A percentile compares a stretch with the other conserved stretches of the same genome.
Conservation (phyloP, 2,113 vertebrate genomes). For the Misgurnus mizolepis region DNA sequence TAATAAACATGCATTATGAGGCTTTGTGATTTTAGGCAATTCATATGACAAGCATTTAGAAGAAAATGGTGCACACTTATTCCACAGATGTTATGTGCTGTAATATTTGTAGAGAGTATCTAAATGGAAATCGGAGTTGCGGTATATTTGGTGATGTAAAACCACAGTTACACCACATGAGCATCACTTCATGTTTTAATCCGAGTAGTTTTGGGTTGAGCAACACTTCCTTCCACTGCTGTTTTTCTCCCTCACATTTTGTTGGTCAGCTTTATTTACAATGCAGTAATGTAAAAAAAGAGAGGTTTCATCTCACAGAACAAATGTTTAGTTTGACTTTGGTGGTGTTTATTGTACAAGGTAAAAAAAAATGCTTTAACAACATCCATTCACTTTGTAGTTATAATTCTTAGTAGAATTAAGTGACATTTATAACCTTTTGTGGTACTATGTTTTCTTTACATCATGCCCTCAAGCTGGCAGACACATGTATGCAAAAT, state of each 20-base stretch:
- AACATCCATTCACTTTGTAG: not conserved
- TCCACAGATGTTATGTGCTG: not conserved
- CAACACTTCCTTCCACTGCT: conserved; percentile 28
- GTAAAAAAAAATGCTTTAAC: not conserved
- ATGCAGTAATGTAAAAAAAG: no score
- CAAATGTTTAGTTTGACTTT: no score
- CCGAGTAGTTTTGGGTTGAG: conserved; percentile 26
- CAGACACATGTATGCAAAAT: no score
- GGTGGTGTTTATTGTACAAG: not conserved
- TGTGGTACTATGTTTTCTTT: no score
- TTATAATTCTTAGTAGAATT: no score
- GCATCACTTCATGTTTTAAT: conserved; percentile 27
- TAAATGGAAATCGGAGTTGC: not conserved
- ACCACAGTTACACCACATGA: not conserved
- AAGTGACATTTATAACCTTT: no score
- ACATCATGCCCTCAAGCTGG: no score
- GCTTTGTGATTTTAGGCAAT: not conserved
- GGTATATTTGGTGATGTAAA: conserved; percentile 8
- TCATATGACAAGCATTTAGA: not conserved
- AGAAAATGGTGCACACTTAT: not conserved
- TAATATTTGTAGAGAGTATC: not conserved
- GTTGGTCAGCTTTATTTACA: not conserved
- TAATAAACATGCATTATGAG: not conserved
- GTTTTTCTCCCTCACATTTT: not conserved
- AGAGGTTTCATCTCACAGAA: no score